phyloP scores from a whole-genome alignment of 2,888 invertebrate genomes.

The Hylaea fasciaria region DNA sequence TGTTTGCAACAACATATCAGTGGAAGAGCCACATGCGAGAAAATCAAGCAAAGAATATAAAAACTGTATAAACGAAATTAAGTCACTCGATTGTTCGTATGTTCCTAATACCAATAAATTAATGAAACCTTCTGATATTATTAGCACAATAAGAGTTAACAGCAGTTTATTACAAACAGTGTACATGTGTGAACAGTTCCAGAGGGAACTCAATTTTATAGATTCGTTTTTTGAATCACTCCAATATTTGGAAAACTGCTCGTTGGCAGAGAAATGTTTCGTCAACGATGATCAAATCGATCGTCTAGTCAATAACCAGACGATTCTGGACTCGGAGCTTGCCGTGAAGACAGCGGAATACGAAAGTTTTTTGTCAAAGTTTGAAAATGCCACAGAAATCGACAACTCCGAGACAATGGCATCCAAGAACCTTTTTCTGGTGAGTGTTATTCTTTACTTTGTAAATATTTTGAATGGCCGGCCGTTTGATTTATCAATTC shows the following conservation, averaged over 20 bases:
- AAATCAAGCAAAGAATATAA: conserved; percentile 45
- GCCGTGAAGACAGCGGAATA: conserved; percentile 64
- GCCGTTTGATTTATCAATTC: conserved; percentile 41
- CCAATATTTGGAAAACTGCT: conserved; percentile 74
- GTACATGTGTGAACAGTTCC: conserved; percentile 75
- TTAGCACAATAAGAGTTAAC: conserved; percentile 73
- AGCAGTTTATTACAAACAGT: conserved; percentile 65
- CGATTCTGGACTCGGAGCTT: conserved; percentile 53
- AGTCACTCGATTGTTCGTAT: conserved; percentile 63
- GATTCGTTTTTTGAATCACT: conserved; percentile 81
- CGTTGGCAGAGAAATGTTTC: conserved; percentile 63
- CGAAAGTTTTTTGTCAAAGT: conserved; percentile 65
- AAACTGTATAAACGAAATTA: conserved; percentile 56
- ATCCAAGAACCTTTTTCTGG: conserved; percentile 81
- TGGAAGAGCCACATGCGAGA: conserved; percentile 37
- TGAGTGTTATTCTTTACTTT: conserved; percentile 72
- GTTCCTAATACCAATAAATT: conserved; percentile 64
- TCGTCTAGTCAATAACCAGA: conserved; percentile 54
- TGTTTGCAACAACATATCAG: conserved; percentile 19
- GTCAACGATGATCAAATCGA: conserved; percentile 57
- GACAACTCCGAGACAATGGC: conserved; percentile 78
- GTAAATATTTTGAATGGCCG: conserved; percentile 64
- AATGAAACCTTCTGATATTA: conserved; percentile 78
- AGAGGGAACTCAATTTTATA: conserved; percentile 77
- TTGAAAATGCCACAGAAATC: conserved; percentile 66